phyloP scores from a whole-genome alignment of 2,888 invertebrate species.

The Lepidochitona cinerea region DNA sequence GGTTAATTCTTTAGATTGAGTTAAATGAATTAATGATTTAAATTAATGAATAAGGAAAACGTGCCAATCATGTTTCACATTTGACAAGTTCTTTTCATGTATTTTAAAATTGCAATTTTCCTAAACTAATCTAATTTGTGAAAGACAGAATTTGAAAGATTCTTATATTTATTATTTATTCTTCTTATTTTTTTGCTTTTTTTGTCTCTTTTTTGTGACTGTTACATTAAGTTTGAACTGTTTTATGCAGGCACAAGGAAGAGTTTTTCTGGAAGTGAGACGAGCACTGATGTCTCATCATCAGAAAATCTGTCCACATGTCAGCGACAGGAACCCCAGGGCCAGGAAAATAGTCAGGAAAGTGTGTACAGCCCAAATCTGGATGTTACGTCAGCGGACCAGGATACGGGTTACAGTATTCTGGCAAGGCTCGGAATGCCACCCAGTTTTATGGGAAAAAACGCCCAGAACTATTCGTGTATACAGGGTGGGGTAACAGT shows the following conservation, averaged over 20 bases:
- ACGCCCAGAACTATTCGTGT: slow-evolving; percentile 25
- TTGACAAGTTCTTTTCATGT: too few relatives aligned
- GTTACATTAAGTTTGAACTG: too few relatives aligned
- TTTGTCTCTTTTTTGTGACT: too few relatives aligned
- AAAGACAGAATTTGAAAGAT: too few relatives aligned
- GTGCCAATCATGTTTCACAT: too few relatives aligned
- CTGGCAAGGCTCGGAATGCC: slow-evolving; percentile 62
- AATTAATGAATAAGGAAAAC: too few relatives aligned
- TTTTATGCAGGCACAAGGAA: slow-evolving; percentile 80
- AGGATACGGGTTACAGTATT: slow-evolving; percentile 69
- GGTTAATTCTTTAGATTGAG: too few relatives aligned
- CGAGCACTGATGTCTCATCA: slow-evolving; percentile 84
- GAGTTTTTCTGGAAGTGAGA: slow-evolving; percentile 89
- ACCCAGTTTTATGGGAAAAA: slow-evolving; percentile 34
- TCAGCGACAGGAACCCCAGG: slow-evolving; percentile 88
- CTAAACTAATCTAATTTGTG: too few relatives aligned
- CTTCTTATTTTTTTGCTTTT: too few relatives aligned
- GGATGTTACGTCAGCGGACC: slow-evolving; percentile 41
- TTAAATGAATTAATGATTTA: too few relatives aligned
- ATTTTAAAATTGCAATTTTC: too few relatives aligned
- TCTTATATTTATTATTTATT: too few relatives aligned
- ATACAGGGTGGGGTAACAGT: slow-evolving; percentile 8
- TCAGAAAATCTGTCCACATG: slow-evolving; percentile 83
- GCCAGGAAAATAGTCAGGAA: slow-evolving; percentile 80
- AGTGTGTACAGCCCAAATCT: slow-evolving; percentile 27